These are phyloP conservation scores for Balaenoptera acutorostrata DNA, from an alignment of 2,113 vertebrate genomes.

Conservation along the genomic window DNA sequence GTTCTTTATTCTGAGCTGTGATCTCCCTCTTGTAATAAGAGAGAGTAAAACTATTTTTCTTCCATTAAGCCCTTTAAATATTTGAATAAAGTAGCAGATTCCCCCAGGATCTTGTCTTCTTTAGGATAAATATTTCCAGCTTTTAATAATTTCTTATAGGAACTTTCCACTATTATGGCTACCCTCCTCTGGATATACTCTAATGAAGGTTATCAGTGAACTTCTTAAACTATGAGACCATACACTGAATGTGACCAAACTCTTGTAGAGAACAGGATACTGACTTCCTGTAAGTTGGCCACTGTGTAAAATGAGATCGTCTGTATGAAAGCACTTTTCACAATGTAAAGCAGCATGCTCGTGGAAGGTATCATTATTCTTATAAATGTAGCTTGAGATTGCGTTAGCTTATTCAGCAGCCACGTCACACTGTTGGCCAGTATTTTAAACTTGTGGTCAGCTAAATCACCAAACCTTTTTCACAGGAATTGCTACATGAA, in stretches of 20 bases:
- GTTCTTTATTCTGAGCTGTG: background rate
- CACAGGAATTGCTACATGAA: conserved; percentile 26
- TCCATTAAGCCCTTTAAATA: background rate
- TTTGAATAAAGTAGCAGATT: background rate
- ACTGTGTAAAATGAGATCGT: conserved; percentile 49
- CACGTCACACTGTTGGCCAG: conserved; percentile 46
- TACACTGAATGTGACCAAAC: background rate
- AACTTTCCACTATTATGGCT: background rate
- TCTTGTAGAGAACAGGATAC: background rate
- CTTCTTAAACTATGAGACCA: conserved; percentile 11
- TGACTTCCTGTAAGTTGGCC: conserved; percentile 10
- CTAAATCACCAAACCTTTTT: conserved; percentile 50
- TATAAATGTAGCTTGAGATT: conserved; percentile 52
- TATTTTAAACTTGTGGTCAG: conserved; percentile 45
- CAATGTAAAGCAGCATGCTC: conserved; percentile 13
- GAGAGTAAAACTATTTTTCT: background rate
- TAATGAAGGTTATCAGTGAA: background rate
- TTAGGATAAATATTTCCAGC: background rate
- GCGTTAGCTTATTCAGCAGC: conserved; percentile 46
- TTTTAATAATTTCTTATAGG: background rate
- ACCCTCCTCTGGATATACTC: background rate
- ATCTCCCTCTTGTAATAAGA: background rate
- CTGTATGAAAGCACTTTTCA: conserved; percentile 37
- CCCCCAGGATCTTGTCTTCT: background rate
- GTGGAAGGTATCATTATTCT: conserved; percentile 47